Evolutionary conservation across 2,113 vertebrate species (phyloP).

Genomic region (Formicarius rufipectus): DNA sequence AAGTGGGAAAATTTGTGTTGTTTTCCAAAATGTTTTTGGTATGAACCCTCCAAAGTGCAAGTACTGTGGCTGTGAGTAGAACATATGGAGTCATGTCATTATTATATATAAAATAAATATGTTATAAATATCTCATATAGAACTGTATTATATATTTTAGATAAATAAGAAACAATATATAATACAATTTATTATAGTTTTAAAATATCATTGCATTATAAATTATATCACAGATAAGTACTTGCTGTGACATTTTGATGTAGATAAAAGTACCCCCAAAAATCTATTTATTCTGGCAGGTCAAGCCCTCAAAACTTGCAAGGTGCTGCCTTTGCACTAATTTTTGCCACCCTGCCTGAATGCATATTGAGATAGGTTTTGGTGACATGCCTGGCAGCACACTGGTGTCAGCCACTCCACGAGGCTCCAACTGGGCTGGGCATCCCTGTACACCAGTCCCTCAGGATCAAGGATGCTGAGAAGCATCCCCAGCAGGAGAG

Average conservation of each 20-base stretch:
- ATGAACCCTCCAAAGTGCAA: not conserved
- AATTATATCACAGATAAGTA: not conserved
- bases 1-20: not conserved
- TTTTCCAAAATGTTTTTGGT: not conserved
- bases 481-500: not conserved
- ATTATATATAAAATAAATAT: not conserved
- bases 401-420: fast-evolving
- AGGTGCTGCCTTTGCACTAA: not conserved
- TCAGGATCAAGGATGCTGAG: not conserved
- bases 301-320: not conserved
- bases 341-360: not conserved
- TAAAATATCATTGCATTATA: not conserved
- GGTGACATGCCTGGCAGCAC: not conserved
- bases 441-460: not conserved
- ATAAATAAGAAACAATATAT: not conserved
- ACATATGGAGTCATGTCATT: not conserved
- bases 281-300: not conserved
- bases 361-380: not conserved
- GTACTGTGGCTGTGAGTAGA: not conserved
- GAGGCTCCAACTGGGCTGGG: not conserved
- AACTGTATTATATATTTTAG: not conserved
- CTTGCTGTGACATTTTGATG: not conserved
- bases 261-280: not conserved
- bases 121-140: not conserved
- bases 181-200: not conserved